Conservation (phyloP, 2,113 vertebrate genomes). For the Tympanuchus pallidicinctus region DNA sequence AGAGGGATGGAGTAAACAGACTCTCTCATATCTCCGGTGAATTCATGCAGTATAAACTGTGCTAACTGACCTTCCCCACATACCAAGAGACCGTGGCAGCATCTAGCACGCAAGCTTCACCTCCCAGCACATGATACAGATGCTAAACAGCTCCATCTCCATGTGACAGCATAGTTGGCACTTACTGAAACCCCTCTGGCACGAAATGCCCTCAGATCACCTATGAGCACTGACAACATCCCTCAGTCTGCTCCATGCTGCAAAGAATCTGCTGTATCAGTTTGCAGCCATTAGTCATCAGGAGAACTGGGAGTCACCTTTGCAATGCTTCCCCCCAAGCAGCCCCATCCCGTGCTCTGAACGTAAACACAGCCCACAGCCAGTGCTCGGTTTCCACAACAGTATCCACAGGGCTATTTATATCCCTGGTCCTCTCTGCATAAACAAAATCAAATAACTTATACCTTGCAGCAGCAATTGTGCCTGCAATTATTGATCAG, state of each 20-base stretch:
- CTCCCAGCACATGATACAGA: background rate
- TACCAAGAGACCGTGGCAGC: background rate
- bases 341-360: background rate
- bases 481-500: background rate
- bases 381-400: background rate
- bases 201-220: slow-evolving; percentile 31
- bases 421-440: background rate
- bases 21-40: background rate
- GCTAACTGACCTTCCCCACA: background rate
- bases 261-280: slow-evolving; percentile 40
- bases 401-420: background rate
- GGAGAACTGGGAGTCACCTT: slow-evolving; percentile 49
- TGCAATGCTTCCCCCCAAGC: background rate
- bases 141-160: background rate
- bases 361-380: background rate
- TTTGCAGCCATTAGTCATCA: slow-evolving; percentile 44
- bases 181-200: background rate
- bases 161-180: background rate
- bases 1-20: background rate
- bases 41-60: background rate
- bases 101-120: background rate
- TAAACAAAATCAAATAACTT: background rate
- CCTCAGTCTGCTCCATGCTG: background rate
- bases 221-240: background rate
- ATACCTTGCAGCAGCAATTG: background rate